Conservation (phyloP, 2,888 invertebrate species). For the Bimastos eiseni region DNA sequence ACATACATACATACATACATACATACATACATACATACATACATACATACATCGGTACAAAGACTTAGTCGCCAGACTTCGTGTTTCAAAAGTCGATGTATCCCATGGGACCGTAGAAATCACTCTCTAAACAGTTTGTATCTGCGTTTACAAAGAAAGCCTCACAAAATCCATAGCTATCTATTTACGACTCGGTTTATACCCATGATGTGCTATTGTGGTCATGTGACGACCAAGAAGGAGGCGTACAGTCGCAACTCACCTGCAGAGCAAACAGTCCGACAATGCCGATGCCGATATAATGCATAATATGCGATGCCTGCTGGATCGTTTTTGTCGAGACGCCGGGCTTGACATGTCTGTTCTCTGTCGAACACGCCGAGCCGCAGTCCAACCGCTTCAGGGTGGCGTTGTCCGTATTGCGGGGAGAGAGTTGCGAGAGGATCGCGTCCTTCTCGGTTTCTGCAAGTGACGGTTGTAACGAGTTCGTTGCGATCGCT, state of each 20-base stretch:
- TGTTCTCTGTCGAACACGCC: not conserved
- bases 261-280: conserved; percentile 33
- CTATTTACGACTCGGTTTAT: not conserved
- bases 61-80: not conserved
- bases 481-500: not conserved
- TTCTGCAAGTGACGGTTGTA: not conserved
- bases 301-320: conserved; percentile 29
- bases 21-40: conserved; percentile 29
- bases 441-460: not conserved
- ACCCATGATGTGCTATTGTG: not conserved
- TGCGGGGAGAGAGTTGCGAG: not conserved
- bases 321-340: not conserved
- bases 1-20: conserved; percentile 31
- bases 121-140: not conserved
- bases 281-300: conserved; percentile 31
- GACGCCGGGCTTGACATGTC: not conserved
- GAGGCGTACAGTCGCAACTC: not conserved
- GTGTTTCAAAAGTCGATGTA: not conserved
- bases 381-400: not conserved
- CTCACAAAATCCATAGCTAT: not conserved
- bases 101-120: not conserved
- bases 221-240: not conserved
- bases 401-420: not conserved
- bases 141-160: not conserved
- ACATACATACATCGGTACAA: not conserved